phyloP scores from a whole-genome alignment of 2,797 vertebrate species.

The Coranthus polyacanthus region DNA sequence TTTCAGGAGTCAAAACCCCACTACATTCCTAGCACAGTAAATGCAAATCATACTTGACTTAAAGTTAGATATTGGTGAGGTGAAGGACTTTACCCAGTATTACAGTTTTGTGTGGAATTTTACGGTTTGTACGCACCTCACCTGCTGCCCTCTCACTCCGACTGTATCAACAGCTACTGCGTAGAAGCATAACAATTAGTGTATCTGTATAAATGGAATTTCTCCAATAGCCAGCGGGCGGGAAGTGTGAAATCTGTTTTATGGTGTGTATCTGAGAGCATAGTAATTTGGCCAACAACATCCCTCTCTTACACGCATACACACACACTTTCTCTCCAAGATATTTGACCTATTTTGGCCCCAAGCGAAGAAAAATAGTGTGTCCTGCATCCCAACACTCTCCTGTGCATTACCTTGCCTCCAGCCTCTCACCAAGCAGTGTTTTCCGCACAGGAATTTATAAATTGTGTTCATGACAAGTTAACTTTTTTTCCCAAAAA shows the following conservation, averaged over 20 bases:
- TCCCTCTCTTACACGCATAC: slow-evolving; percentile 1
- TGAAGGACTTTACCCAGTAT: too few relatives aligned
- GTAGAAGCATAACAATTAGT: slow-evolving; percentile 16
- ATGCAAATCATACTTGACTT: too few relatives aligned
- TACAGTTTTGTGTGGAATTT: too few relatives aligned
- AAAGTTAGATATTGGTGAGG: too few relatives aligned
- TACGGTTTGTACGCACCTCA: not conserved
- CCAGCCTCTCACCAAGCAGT: slow-evolving; percentile 1
- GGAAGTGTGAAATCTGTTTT: slow-evolving; percentile 23
- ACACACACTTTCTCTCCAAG: slow-evolving; percentile 5
- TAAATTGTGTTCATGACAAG: slow-evolving; percentile 30
- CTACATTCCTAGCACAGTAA: too few relatives aligned
- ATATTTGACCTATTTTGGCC: slow-evolving; percentile 59
- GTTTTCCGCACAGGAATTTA: slow-evolving; percentile 21
- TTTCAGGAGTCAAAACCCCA: too few relatives aligned
- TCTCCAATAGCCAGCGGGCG: slow-evolving; percentile 30
- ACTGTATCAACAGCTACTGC: slow-evolving; percentile 8
- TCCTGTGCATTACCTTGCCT: slow-evolving; percentile 24
- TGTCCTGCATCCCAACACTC: slow-evolving; percentile 27
- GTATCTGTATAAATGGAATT: slow-evolving; percentile 32
- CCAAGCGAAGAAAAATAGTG: slow-evolving; percentile 38
- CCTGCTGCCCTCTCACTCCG: slow-evolving; percentile 1
- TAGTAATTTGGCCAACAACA: not conserved
- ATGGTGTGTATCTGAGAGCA: slow-evolving; percentile 8
- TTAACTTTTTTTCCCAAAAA: not conserved